phyloP scores from a whole-genome alignment of 2,113 vertebrate genomes.

The Scartelaos histophorus region DNA sequence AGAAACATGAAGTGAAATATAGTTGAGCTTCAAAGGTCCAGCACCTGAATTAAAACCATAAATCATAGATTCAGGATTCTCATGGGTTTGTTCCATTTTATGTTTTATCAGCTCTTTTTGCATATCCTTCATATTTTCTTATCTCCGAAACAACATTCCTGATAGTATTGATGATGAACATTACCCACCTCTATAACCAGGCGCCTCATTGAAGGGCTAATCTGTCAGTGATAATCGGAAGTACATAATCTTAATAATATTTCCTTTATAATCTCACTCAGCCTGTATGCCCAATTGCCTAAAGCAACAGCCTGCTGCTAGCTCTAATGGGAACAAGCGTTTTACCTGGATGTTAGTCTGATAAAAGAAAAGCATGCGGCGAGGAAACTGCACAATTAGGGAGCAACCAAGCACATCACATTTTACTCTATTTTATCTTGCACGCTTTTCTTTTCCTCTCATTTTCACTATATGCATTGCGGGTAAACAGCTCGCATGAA shows the following conservation, averaged over 20 bases:
- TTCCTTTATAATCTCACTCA: conserved; percentile 37
- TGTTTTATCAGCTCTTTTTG: too few relatives aligned
- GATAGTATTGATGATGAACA: too few relatives aligned
- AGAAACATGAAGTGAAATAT: too few relatives aligned
- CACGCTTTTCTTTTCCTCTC: conserved; percentile 40
- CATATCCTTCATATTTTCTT: too few relatives aligned
- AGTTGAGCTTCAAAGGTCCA: too few relatives aligned
- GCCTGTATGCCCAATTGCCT: conserved; percentile 40
- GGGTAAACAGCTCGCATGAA: conserved; percentile 49
- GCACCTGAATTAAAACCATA: too few relatives aligned
- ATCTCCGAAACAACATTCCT: too few relatives aligned
- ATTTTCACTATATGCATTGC: conserved; percentile 19
- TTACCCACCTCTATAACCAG: background rate
- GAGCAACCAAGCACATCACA: conserved; percentile 61
- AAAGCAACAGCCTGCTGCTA: conserved; percentile 46
- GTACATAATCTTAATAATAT: conserved; percentile 8
- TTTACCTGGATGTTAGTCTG: conserved; percentile 52
- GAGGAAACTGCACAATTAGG: conserved; percentile 67
- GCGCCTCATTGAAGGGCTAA: background rate
- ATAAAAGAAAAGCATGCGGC: conserved; percentile 63
- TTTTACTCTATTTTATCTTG: conserved; percentile 58
- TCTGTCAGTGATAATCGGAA: background rate
- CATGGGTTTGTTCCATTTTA: too few relatives aligned
- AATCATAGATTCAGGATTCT: too few relatives aligned
- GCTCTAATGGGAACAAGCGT: conserved; percentile 54